A percentile compares a stretch with the other conserved stretches of the same genome.
Conservation (phyloP, 2,113 vertebrate species). For the Chelonoidis abingdonii region DNA sequence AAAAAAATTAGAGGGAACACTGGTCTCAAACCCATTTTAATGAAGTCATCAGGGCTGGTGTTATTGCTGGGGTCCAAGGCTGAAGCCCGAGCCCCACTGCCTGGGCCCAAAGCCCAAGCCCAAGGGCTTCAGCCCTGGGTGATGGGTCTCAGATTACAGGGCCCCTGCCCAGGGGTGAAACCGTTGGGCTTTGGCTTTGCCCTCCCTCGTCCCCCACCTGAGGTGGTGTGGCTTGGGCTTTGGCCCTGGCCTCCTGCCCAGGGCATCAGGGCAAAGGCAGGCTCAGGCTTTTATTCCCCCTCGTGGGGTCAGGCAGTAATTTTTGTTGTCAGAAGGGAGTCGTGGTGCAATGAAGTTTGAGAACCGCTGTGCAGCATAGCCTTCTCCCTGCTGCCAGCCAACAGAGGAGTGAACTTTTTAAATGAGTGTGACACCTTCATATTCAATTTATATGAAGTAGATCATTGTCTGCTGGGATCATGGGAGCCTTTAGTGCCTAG, state of each 20-base stretch:
- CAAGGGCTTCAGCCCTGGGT: too few relatives aligned
- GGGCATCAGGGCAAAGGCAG: not conserved
- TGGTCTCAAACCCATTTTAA: too few relatives aligned
- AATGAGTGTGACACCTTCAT: not conserved
- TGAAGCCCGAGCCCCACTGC: too few relatives aligned
- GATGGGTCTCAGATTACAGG: too few relatives aligned
- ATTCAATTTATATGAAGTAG: accelerated
- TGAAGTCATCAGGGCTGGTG: too few relatives aligned
- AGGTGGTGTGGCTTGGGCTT: not conserved
- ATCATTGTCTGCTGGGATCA: accelerated
- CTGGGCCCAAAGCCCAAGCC: too few relatives aligned
- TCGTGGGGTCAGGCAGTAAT: too few relatives aligned
- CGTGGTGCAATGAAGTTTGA: accelerated
- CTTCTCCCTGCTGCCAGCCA: not conserved
- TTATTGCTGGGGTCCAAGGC: too few relatives aligned
- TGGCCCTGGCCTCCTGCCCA: not conserved
- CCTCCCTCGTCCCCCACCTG: not conserved
- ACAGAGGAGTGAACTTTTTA: not conserved
- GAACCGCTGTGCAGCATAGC: accelerated
- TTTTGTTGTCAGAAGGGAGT: too few relatives aligned
- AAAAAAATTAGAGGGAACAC: too few relatives aligned
- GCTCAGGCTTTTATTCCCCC: too few relatives aligned
- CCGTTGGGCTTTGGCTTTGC: not conserved
- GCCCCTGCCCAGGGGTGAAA: too few relatives aligned
- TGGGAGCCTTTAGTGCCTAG: not conserved